phyloP scores from a whole-genome alignment of 2,797 vertebrate genomes.

The Buceros bicornis region DNA sequence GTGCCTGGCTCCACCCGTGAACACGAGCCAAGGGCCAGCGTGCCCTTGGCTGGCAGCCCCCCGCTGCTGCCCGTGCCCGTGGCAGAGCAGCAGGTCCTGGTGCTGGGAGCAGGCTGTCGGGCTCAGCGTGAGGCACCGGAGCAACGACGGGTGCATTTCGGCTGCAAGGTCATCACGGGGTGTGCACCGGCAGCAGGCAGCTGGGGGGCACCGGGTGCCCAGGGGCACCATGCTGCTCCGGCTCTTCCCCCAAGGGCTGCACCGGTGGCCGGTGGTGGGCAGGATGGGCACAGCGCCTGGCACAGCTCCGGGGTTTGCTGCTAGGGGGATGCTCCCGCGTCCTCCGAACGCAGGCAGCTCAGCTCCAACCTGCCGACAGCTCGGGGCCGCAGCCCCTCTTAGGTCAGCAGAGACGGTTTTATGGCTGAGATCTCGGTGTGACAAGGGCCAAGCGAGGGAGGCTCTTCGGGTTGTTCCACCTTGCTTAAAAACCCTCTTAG shows the following conservation, averaged over 20 bases:
- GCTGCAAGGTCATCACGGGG: neutral
- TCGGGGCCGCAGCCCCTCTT: accelerated
- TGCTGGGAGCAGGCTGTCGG: neutral
- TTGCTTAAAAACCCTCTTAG: neutral
- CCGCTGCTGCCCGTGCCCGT: accelerated
- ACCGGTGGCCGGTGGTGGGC: accelerated
- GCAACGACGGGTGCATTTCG: neutral
- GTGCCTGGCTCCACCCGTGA: neutral
- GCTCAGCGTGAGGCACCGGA: neutral
- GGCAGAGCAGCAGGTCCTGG: neutral
- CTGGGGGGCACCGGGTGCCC: neutral
- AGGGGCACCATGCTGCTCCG: neutral
- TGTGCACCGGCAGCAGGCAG: conserved; percentile 20
- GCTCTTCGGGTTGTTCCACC: neutral
- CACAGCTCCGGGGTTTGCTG: neutral
- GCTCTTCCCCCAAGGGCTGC: neutral
- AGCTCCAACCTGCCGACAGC: neutral
- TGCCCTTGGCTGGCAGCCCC: neutral
- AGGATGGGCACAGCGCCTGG: neutral
- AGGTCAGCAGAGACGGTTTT: neutral
- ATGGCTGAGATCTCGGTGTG: neutral
- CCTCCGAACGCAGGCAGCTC: neutral
- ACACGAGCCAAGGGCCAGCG: too few relatives aligned
- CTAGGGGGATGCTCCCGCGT: neutral
- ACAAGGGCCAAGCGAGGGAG: accelerated